Evolutionary conservation across 2,888 invertebrate genomes (phyloP).

Genomic region (Chrysopilus asiliformis): DNA sequence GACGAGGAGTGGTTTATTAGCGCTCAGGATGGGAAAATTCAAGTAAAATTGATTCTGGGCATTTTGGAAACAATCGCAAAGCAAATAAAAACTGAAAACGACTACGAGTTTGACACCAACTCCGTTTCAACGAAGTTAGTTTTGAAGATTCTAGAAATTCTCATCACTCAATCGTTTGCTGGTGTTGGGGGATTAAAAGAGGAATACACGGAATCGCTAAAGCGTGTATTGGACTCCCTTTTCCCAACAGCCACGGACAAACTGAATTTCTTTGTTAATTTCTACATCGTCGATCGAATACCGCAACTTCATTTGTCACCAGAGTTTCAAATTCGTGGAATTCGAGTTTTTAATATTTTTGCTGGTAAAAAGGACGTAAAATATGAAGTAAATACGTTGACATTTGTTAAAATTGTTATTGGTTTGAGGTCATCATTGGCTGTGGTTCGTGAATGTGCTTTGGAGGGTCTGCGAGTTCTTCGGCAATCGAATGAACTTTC

Average conservation of each 20-base stretch:
- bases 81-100: too few relatives aligned
- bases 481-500: neutral
- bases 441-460: slow-evolving; percentile 41
- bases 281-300: slow-evolving; percentile 33
- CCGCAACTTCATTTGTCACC: slow-evolving; percentile 28
- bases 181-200: slow-evolving; percentile 13
- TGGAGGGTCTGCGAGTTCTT: slow-evolving; percentile 39
- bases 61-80: too few relatives aligned
- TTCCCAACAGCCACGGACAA: slow-evolving; percentile 37
- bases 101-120: too few relatives aligned
- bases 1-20: too few relatives aligned
- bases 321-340: slow-evolving; percentile 40
- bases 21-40: too few relatives aligned
- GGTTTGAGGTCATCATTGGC: slow-evolving; percentile 43
- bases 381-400: slow-evolving; percentile 15
- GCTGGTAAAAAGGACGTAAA: slow-evolving; percentile 12
- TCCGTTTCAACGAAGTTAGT: slow-evolving; percentile 7
- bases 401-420: slow-evolving; percentile 30
- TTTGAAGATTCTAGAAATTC: slow-evolving; percentile 21
- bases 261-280: slow-evolving; percentile 44
- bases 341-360: slow-evolving; percentile 28
- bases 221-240: slow-evolving; percentile 37
- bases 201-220: slow-evolving; percentile 24
- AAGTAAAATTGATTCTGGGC: too few relatives aligned
- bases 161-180: slow-evolving; percentile 17